Percentiles rank a stretch among this genome's conserved stretches.
phyloP scores from a whole-genome alignment of 2,888 invertebrate genomes.

The Zelleria hepariella region DNA sequence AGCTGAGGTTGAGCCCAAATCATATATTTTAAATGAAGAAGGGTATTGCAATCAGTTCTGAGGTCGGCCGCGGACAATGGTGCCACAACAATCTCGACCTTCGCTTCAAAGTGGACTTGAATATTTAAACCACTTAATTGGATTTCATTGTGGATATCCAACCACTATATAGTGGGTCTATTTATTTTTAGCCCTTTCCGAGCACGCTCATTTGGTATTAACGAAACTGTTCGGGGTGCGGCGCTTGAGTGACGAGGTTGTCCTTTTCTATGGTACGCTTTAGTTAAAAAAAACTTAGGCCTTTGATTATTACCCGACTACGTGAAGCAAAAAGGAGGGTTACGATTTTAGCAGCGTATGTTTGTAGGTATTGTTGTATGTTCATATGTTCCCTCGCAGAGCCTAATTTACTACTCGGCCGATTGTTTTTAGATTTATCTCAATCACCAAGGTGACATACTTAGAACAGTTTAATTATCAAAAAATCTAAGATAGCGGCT shows the following conservation, averaged over 20 bases:
- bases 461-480: no score
- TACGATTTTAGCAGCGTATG: no score
- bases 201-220: background rate
- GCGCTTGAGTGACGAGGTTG: background rate
- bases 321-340: no score
- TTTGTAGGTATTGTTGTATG: no score
- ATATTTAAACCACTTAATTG: slow-evolving; percentile 69
- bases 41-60: slow-evolving; percentile 55
- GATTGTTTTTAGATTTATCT: no score
- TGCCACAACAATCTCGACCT: slow-evolving; percentile 68
- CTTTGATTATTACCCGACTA: no score
- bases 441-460: no score
- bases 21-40: slow-evolving; percentile 63
- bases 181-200: slow-evolving; percentile 27
- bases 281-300: no score
- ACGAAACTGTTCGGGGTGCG: background rate
- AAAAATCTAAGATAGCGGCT: no score
- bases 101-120: slow-evolving; percentile 65
- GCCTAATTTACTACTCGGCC: no score
- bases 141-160: slow-evolving; percentile 58
- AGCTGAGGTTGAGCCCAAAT: slow-evolving; percentile 31
- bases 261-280: background rate
- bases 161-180: slow-evolving; percentile 33
- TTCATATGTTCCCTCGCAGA: no score
- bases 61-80: slow-evolving; percentile 45